phyloP scores from a whole-genome alignment of 2,797 vertebrate genomes.

The Phoeniculus purpureus region DNA sequence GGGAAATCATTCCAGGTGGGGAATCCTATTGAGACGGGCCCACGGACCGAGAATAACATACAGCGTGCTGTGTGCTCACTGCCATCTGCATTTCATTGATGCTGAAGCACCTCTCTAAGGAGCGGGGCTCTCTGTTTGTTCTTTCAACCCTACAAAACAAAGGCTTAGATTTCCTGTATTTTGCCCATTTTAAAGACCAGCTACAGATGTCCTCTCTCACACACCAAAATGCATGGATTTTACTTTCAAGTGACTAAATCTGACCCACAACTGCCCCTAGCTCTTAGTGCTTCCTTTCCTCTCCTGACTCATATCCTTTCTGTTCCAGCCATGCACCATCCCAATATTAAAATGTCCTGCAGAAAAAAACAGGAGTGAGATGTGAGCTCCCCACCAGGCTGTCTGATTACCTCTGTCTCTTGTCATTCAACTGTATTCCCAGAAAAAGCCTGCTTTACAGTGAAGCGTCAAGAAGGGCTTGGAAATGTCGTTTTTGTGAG shows the following conservation, averaged over 20 bases:
- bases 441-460: not conserved
- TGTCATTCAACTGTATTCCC: not conserved
- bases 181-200: not conserved
- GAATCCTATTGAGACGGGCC: not conserved
- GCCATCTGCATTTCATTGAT: not conserved
- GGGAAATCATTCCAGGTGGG: not conserved
- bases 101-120: not conserved
- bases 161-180: not conserved
- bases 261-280: not conserved
- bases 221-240: not conserved
- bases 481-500: not conserved
- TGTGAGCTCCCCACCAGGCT: not conserved
- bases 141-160: not conserved
- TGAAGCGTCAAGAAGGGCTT: not conserved
- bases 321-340: not conserved
- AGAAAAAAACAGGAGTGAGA: not conserved
- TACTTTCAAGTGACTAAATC: not conserved
- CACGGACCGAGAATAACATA: not conserved
- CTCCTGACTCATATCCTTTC: not conserved
- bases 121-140: not conserved
- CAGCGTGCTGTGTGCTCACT: not conserved
- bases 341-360: not conserved
- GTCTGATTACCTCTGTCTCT: not conserved
- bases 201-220: not conserved
- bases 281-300: not conserved